phyloP scores from a whole-genome alignment of 2,113 vertebrate genomes.

The Cephalopterus ornatus region DNA sequence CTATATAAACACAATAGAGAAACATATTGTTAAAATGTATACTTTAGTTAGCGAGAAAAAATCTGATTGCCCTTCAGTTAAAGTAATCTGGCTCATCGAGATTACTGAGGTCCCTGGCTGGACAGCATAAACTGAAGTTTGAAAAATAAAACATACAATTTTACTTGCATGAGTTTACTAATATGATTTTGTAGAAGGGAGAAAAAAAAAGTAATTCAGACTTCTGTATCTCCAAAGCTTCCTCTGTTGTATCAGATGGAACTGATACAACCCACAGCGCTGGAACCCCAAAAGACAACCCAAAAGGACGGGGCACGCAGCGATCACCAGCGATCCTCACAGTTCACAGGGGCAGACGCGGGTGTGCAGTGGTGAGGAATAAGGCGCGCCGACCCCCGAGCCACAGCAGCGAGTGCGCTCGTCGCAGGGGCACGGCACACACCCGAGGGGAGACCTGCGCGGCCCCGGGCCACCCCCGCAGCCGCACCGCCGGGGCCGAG shows the following conservation, averaged over 20 bases:
- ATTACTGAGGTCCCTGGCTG: background rate
- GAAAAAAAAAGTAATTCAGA: background rate
- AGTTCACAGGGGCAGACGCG: background rate
- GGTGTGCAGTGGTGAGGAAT: rapidly evolving
- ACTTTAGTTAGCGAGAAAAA: background rate
- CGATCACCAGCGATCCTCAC: background rate
- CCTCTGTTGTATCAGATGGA: no score
- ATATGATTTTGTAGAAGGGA: rapidly evolving
- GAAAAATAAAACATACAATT: background rate
- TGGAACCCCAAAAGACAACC: background rate
- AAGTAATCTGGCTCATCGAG: background rate
- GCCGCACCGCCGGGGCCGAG: background rate
- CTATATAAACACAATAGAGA: background rate
- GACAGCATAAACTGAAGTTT: background rate
- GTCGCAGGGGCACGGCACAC: background rate
- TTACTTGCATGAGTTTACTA: no score
- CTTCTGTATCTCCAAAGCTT: background rate
- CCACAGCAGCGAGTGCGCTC: background rate
- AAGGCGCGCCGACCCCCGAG: no score
- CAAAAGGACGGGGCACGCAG: rapidly evolving
- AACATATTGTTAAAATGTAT: rapidly evolving
- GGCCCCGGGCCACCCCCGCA: no score
- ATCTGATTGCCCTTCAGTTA: background rate
- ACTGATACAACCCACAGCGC: background rate
- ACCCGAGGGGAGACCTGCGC: background rate